Base-by-base conservation (phyloP, 2,888 invertebrate genomes). In the Drosophila birchii region DNA sequence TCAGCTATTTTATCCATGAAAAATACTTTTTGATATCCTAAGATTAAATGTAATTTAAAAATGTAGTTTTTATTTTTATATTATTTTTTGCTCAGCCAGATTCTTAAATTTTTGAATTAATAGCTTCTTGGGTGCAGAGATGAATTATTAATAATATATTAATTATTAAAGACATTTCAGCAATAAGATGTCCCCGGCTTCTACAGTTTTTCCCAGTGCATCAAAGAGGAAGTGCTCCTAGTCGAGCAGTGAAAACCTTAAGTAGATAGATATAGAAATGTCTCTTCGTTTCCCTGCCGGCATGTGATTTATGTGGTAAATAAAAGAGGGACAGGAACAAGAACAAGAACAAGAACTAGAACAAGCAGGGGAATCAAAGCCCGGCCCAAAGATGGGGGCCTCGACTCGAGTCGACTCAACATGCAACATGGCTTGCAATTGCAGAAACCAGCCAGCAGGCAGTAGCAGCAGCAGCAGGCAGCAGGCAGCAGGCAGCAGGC, bases 281-380 rank as follows among this genome's bases (percentile, higher is more conserved):
- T 80, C 79, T 68, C 69, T 68, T 69, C 75, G 75, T 59, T 69
- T 76, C 77, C 58, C 66, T 62, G 75, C 78, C 68, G 78, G 77
- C 79, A 84, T 76, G 78, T 89, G 89, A 89, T 88, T 88, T 88
- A 88, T 88, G 88, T 81, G 86, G 87, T 85, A 88, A 88, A 89
- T 88, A 89, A 86, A 86, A 79, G 81, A 63, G 76, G 83, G 87
- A 85, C 82, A 76, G 79, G 80, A 38, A 38, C 51, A 51, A 36
- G 60, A 60, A 38, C 51, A 51, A 36, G 60, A 60, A 60, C 69
- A 55, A 68, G 60, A 69, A 56, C 36, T 66, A 43, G 60, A 63
- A 71, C 55, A 70, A 61, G 70, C 60, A 78, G 75, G 79, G 76
- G 79, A 76, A 82, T 87, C 79, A 85, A 75, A 85, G 76, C 78